A percentile compares a stretch with the other conserved stretches of the same genome.
Conservation (phyloP, 1,140 invertebrate genomes). For the Ceratina australensis region DNA sequence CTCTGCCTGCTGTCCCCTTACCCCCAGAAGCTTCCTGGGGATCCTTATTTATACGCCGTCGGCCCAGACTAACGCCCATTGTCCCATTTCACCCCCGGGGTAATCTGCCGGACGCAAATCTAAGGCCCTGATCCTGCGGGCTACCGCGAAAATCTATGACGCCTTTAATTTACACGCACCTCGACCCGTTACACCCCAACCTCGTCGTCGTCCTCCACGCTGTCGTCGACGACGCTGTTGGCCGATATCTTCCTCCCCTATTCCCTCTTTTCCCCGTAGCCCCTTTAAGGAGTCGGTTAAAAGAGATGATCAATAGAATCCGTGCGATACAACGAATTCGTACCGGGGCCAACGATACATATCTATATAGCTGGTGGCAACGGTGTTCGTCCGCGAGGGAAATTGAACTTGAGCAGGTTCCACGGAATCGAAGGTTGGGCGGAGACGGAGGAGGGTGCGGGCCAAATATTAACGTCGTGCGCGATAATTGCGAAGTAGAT, state of each 20-base stretch:
- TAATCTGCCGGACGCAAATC: constrained; percentile 80
- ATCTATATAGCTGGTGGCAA: too few relatives aligned
- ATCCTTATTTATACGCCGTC: constrained; percentile 80
- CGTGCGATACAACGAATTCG: too few relatives aligned
- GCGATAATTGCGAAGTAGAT: constrained; percentile 80
- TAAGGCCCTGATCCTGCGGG: constrained; percentile 80
- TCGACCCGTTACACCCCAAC: constrained; percentile 39
- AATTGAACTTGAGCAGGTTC: constrained; percentile 37
- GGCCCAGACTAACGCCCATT: constrained; percentile 79
- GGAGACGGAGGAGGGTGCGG: constrained; percentile 67
- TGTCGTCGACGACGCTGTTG: not conserved
- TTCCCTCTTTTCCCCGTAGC: too few relatives aligned
- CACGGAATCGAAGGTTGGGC: constrained; percentile 42
- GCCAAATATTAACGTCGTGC: constrained; percentile 79
- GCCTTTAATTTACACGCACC: constrained; percentile 77
- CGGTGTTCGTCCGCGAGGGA: not conserved
- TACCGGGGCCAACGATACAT: too few relatives aligned
- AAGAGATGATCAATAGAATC: too few relatives aligned
- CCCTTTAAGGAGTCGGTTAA: too few relatives aligned
- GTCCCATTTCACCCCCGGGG: constrained; percentile 78
- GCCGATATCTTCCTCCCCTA: not conserved
- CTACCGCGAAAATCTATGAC: constrained; percentile 79
- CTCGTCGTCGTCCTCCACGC: constrained; percentile 3
- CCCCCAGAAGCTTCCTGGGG: constrained; percentile 70
- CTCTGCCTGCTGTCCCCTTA: constrained; percentile 59